Conservation (phyloP, 2,888 invertebrate genomes). For the Hirtodrosophila trivittata region DNA sequence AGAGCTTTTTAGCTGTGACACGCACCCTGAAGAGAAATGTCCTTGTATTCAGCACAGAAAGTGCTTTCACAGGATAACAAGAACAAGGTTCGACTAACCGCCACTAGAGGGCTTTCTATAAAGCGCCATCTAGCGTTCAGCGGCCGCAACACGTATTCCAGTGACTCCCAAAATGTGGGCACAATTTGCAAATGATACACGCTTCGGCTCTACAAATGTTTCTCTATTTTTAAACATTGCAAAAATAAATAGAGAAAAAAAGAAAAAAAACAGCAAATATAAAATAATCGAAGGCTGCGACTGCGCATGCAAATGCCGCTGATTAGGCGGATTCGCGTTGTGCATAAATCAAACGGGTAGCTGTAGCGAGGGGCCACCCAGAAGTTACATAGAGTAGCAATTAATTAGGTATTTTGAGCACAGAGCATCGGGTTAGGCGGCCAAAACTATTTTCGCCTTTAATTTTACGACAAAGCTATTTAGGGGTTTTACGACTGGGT, state of each 20-base stretch:
- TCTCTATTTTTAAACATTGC: constrained; percentile 57
- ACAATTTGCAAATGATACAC: neutral
- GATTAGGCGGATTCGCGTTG: constrained; percentile 61
- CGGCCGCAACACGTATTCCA: constrained; percentile 3
- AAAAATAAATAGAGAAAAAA: constrained; percentile 41
- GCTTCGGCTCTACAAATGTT: neutral
- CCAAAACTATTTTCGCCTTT: constrained; percentile 64
- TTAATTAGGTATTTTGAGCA: constrained; percentile 75
- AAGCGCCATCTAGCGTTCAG: constrained; percentile 41
- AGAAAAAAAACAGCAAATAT: too few relatives aligned
- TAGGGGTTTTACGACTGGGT: constrained; percentile 70
- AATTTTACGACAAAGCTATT: constrained; percentile 59
- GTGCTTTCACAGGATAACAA: constrained; percentile 28
- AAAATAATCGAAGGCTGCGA: constrained; percentile 25
- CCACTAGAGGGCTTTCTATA: constrained; percentile 16
- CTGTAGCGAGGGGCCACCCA: constrained; percentile 64
- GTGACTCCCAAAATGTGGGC: constrained; percentile 44
- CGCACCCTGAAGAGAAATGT: neutral
- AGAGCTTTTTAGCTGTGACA: constrained; percentile 17
- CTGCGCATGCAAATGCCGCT: constrained; percentile 69
- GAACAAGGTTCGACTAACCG: neutral
- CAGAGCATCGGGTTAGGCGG: constrained; percentile 54
- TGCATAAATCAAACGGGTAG: constrained; percentile 69
- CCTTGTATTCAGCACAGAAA: neutral
- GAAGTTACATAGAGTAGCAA: constrained; percentile 54